These are phyloP conservation scores for Leptodactylus fallax DNA, from an alignment of 2,797 vertebrate species.

Conservation along the genomic window DNA sequence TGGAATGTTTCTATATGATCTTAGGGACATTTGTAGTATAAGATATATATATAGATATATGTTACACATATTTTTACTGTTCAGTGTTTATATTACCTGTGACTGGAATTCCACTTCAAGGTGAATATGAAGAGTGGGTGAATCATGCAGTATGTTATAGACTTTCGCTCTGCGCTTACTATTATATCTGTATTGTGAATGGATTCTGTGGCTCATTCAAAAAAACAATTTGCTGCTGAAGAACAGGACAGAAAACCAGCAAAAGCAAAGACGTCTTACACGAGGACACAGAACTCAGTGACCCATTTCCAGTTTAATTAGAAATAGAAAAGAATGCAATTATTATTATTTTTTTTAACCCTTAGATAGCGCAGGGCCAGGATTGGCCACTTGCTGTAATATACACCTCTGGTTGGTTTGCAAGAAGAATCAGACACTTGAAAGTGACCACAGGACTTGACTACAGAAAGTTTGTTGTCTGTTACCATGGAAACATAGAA, in stretches of 20 bases:
- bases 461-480: not conserved
- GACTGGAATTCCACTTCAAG: constrained; percentile 1
- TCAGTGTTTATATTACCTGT: not conserved
- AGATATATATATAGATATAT: too few relatives aligned
- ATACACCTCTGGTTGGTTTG: too few relatives aligned
- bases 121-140: not conserved
- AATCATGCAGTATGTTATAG: not conserved
- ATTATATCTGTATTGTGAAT: not conserved
- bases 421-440: too few relatives aligned
- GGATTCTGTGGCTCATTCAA: not conserved
- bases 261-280: not conserved
- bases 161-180: not conserved
- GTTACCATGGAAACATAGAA: not conserved
- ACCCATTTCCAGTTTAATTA: not conserved
- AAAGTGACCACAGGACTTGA: too few relatives aligned
- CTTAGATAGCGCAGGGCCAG: too few relatives aligned
- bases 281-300: not conserved
- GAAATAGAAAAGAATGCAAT: not conserved
- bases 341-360: not conserved
- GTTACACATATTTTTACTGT: not conserved
- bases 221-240: not conserved
- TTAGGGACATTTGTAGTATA: not conserved
- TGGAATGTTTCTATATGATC: not conserved
- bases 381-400: not conserved
- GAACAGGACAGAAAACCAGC: not conserved